phyloP scores from a whole-genome alignment of 2,888 invertebrate genomes.

The Stenoptilia bipunctidactyla region DNA sequence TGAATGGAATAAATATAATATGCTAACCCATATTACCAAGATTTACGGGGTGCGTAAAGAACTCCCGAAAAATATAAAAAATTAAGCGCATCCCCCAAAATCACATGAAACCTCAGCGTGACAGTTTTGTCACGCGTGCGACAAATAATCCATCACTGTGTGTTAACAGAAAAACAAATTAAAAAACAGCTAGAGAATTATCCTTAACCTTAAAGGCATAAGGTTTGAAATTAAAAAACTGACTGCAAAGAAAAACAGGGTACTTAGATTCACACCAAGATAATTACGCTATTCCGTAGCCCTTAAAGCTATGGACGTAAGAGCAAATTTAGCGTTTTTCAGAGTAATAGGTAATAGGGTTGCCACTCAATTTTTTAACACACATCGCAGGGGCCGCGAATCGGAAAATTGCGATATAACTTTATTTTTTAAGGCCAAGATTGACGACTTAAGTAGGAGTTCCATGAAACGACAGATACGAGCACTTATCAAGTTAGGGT shows the following conservation, averaged over 20 bases:
- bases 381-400: conserved; percentile 42
- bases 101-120: conserved; percentile 46
- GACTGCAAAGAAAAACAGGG: not conserved
- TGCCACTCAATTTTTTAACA: conserved; percentile 31
- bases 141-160: conserved; percentile 55
- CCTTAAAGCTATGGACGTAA: conserved; percentile 6
- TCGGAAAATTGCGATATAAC: conserved; percentile 65
- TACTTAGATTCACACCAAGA: not conserved
- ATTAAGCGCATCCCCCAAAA: conserved; percentile 34
- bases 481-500: conserved; percentile 1
- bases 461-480: conserved; percentile 18
- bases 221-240: conserved; percentile 13
- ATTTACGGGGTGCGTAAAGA: not conserved
- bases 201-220: conserved; percentile 12
- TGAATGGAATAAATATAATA: too few species aligned
- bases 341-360: not conserved
- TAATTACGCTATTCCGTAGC: not conserved
- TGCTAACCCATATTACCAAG: too few species aligned
- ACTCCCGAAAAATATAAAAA: conserved; percentile 15
- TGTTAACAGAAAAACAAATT: conserved; percentile 35
- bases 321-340: conserved; percentile 15
- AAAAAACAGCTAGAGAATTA: conserved; percentile 5
- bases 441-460: conserved; percentile 52
- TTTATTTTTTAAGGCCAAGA: conserved; percentile 59
- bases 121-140: conserved; percentile 53